Conservation (phyloP, 1,140 invertebrate genomes). For the Drosophila lacertosa region DNA sequence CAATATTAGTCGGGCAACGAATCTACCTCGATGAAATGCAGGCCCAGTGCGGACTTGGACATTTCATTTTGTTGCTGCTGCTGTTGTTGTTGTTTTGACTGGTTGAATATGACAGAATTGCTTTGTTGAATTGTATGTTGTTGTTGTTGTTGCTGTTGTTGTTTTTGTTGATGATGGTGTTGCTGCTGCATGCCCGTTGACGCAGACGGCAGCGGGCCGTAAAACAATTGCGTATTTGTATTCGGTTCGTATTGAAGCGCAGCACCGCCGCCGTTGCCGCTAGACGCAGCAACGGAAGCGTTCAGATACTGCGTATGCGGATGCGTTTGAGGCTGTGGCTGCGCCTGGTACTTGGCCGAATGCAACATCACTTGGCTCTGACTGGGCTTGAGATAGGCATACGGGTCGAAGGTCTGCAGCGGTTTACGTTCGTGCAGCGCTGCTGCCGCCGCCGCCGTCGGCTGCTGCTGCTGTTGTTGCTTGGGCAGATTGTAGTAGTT, state of each 20-base stretch:
- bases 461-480: conserved; percentile 29
- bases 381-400: conserved; percentile 72
- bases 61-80: conserved; percentile 71
- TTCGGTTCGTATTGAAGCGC: conserved; percentile 70
- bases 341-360: conserved; percentile 64
- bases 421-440: conserved; percentile 66
- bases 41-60: conserved; percentile 76
- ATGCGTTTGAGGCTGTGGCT: conserved; percentile 44
- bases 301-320: conserved; percentile 66
- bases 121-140: conserved; percentile 56
- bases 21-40: conserved; percentile 83
- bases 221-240: conserved; percentile 77
- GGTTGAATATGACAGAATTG: conserved; percentile 68
- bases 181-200: conserved; percentile 45
- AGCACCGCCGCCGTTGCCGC: conserved; percentile 23
- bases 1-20: conserved; percentile 31
- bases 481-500: conserved; percentile 73
- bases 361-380: conserved; percentile 48
- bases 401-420: conserved; percentile 81
- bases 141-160: conserved; percentile 23
- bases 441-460: conserved; percentile 30
- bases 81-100: conserved; percentile 54
- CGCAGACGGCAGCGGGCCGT: conserved; percentile 48
- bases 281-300: conserved; percentile 45
- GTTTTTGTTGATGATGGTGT: conserved; percentile 29